Conservation (phyloP, 2,797 vertebrate species). For the Pangasius djambal region DNA sequence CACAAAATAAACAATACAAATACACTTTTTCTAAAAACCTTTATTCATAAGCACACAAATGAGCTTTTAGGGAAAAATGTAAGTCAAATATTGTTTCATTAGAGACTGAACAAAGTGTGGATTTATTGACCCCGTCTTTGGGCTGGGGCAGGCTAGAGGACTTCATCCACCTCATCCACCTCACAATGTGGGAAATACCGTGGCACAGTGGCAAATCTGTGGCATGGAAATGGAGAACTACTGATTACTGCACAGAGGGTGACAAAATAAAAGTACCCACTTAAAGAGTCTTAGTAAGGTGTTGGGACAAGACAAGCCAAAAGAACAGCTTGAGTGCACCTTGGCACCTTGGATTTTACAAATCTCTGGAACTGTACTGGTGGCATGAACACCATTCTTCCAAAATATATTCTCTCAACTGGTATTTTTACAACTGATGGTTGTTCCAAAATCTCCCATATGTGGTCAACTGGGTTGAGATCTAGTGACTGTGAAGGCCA, state of each 20-base stretch:
- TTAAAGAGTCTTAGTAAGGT: neutral
- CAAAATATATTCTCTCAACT: neutral
- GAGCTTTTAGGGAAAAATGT: neutral
- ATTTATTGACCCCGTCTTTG: neutral
- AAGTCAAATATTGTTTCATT: neutral
- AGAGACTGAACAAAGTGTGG: neutral
- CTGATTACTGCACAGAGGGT: neutral
- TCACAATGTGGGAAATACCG: neutral
- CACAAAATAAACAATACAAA: neutral
- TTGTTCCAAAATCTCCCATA: neutral
- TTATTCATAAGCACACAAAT: neutral
- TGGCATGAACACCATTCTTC: neutral
- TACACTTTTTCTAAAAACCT: neutral
- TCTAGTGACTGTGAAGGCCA: neutral
- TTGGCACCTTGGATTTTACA: neutral
- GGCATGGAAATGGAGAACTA: neutral
- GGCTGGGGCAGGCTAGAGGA: neutral
- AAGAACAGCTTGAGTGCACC: neutral
- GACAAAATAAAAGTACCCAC: neutral
- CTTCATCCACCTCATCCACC: neutral
- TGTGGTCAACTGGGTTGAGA: neutral
- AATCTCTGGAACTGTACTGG: neutral
- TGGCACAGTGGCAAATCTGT: neutral
- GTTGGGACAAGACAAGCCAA: neutral
- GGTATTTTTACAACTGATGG: neutral